Percentiles rank a stretch among this genome's conserved stretches.
These are phyloP conservation scores for Scaptomyza hsui DNA, from an alignment of 1,140 invertebrate species.

Conservation along the genomic window DNA sequence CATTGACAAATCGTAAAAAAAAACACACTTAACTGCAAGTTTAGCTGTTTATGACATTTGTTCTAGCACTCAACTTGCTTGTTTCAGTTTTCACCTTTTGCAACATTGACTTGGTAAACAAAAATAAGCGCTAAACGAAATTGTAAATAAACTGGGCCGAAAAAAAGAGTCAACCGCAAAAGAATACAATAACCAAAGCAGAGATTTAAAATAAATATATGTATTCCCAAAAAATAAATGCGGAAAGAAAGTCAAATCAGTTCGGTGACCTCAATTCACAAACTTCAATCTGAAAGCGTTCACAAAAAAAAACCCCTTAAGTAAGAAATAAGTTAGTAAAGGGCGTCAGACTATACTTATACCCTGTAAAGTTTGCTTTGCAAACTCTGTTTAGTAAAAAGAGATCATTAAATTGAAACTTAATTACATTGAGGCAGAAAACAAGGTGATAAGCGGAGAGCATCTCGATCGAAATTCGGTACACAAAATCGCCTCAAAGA, in stretches of 20 bases:
- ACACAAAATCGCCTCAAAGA: constrained; percentile 34
- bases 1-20: constrained; percentile 60
- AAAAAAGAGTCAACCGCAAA: constrained; percentile 29
- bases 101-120: constrained; percentile 28
- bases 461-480: constrained; percentile 21
- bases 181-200: constrained; percentile 26
- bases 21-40: constrained; percentile 46
- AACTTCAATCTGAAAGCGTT: constrained; percentile 39
- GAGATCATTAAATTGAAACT: constrained; percentile 13
- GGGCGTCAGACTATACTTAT: constrained; percentile 1
- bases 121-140: constrained; percentile 55
- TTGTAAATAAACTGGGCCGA: constrained; percentile 62
- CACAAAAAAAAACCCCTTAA: neutral
- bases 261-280: constrained; percentile 62
- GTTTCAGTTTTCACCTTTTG: constrained; percentile 56
- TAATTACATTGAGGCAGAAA: neutral
- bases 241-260: constrained; percentile 63
- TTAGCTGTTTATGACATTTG: constrained; percentile 56
- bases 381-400: neutral
- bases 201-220: constrained; percentile 32
- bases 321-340: neutral
- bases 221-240: constrained; percentile 12
- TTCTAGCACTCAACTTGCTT: constrained; percentile 47
- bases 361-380: neutral
- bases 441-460: constrained; percentile 3